phyloP scores from a whole-genome alignment of 2,113 vertebrate genomes.

The Forbesichthys agassizii region DNA sequence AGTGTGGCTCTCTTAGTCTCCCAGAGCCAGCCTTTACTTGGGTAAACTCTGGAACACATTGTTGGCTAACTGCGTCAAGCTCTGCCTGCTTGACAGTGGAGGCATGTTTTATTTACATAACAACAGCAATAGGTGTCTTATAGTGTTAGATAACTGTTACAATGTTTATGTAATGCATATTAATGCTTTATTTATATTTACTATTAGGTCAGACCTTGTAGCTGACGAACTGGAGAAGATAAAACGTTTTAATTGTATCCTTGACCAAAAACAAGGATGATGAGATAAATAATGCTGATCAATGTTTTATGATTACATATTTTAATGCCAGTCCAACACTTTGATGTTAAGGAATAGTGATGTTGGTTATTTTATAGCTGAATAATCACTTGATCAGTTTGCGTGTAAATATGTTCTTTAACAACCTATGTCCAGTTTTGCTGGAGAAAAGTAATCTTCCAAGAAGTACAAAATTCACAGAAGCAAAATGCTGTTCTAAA shows the following conservation, averaged over 20 bases:
- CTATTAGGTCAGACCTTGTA: constrained; percentile 61
- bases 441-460: constrained; percentile 62
- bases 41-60: too few species aligned
- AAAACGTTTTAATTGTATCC: constrained; percentile 77
- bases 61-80: too few species aligned
- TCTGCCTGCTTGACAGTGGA: too few species aligned
- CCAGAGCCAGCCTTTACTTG: too few species aligned
- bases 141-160: not conserved
- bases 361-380: not conserved
- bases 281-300: not conserved
- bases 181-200: constrained; percentile 1
- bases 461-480: constrained; percentile 8
- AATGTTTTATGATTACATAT: not conserved
- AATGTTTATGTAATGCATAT: not conserved
- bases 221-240: constrained; percentile 77
- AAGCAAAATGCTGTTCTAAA: constrained; percentile 2
- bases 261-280: constrained; percentile 22
- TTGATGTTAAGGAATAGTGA: not conserved
- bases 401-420: constrained; percentile 39
- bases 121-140: too few species aligned
- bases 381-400: not conserved
- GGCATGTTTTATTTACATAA: too few species aligned
- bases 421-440: constrained; percentile 58
- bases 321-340: not conserved
- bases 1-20: too few species aligned